A percentile compares a stretch with the other conserved stretches of the same genome.
phyloP scores from a whole-genome alignment of 1,140 invertebrate species.

The Phymorhynchus buccinoides region DNA sequence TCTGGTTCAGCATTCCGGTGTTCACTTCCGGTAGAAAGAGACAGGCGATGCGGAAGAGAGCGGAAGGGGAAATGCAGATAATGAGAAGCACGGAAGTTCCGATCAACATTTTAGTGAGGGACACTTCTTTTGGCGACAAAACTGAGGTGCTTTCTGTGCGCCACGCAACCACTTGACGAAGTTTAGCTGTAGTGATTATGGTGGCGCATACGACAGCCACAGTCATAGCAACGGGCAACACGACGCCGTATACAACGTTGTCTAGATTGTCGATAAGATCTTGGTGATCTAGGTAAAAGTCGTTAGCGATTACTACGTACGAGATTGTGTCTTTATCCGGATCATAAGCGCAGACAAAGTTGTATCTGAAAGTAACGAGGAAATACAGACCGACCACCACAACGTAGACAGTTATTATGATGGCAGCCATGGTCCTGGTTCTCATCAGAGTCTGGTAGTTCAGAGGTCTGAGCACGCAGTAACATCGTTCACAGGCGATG shows the following conservation, averaged over 20 bases:
- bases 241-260: neutral
- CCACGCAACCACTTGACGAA: neutral
- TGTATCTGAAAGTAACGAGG: neutral
- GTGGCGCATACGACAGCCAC: neutral
- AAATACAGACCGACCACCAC: neutral
- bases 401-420: neutral
- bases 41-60: neutral
- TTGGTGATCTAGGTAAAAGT: neutral
- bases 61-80: neutral
- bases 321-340: neutral
- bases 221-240: neutral
- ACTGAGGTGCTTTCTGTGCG: neutral
- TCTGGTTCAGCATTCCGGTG: neutral
- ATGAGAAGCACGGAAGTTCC: neutral
- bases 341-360: neutral
- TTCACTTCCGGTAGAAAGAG: neutral
- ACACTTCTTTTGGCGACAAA: neutral
- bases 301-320: neutral
- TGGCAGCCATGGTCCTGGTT: neutral
- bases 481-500: neutral
- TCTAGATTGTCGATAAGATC: neutral
- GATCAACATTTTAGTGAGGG: conserved; percentile 8
- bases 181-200: neutral
- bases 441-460: neutral
- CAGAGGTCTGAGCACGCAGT: neutral